These are phyloP conservation scores for Leptopilina syphax DNA, from an alignment of 2,888 invertebrate genomes.

Conservation along the genomic window DNA sequence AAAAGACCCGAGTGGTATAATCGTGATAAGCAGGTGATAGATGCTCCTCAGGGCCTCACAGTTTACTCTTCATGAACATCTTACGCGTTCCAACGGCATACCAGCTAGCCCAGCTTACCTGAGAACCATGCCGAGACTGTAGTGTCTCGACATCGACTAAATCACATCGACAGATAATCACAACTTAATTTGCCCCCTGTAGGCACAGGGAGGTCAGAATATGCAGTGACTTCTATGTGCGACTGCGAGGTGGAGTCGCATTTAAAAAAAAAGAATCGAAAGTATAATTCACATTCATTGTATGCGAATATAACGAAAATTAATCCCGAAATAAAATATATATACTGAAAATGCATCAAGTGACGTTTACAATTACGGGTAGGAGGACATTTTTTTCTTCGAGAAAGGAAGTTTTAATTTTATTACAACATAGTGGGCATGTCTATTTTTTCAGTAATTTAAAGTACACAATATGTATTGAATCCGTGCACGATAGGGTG, in stretches of 20 bases:
- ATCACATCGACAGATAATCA: slow-evolving; percentile 77
- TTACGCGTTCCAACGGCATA: slow-evolving; percentile 52
- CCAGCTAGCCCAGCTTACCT: slow-evolving; percentile 47
- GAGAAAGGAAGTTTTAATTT: slow-evolving; percentile 10
- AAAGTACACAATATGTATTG: too few relatives aligned
- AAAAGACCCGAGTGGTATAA: slow-evolving; percentile 74
- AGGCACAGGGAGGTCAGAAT: slow-evolving; percentile 63
- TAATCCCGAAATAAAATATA: slow-evolving; percentile 40
- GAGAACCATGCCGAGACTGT: slow-evolving; percentile 43
- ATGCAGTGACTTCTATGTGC: slow-evolving; percentile 44
- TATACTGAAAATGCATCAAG: not conserved
- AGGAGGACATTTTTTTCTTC: slow-evolving; percentile 14
- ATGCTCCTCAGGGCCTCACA: slow-evolving; percentile 73
- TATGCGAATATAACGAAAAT: slow-evolving; percentile 40
- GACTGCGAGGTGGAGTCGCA: slow-evolving; percentile 52
- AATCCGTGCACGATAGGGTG: too few relatives aligned
- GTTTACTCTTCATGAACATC: slow-evolving; percentile 68
- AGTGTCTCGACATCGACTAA: slow-evolving; percentile 66
- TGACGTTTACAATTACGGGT: slow-evolving; percentile 15
- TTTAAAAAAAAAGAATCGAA: slow-evolving; percentile 22
- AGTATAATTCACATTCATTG: slow-evolving; percentile 49
- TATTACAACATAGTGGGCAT: not conserved
- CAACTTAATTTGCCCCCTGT: slow-evolving; percentile 76
- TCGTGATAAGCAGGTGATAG: slow-evolving; percentile 77
- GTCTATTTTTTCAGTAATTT: too few relatives aligned